Evolutionary conservation across 2,888 invertebrate genomes (phyloP).

Genomic region (Drosophila niveifrons): DNA sequence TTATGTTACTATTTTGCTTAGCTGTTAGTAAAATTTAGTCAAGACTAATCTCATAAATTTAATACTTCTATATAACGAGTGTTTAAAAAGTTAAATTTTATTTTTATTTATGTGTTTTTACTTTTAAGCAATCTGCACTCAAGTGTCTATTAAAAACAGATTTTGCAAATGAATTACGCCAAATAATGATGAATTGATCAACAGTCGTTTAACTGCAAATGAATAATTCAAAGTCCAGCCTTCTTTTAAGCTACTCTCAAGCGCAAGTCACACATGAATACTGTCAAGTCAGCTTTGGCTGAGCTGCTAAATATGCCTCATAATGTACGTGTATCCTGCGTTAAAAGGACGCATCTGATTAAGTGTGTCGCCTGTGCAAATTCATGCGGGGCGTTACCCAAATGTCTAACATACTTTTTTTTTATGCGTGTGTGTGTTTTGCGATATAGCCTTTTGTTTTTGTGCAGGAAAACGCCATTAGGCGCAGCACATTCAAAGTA

Average conservation of each 20-base stretch:
- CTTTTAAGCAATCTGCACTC: background rate
- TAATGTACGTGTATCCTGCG: conserved; percentile 17
- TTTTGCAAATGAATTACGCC: background rate
- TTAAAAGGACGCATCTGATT: conserved; percentile 60
- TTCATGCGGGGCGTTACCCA: conserved; percentile 43
- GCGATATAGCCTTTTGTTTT: conserved; percentile 59
- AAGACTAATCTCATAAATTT: no score
- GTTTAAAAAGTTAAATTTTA: no score
- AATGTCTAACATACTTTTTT: conserved; percentile 42
- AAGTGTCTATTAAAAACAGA: background rate
- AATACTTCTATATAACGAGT: no score
- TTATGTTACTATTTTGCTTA: no score
- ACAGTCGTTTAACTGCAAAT: background rate
- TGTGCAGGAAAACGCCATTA: conserved; percentile 69
- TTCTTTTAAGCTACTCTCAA: background rate
- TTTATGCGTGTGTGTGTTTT: conserved; percentile 21
- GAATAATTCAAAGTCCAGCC: background rate
- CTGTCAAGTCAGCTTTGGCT: background rate
- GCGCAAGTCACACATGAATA: background rate
- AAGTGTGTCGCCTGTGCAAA: conserved; percentile 38
- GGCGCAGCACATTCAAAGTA: conserved; percentile 76
- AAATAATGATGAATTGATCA: background rate
- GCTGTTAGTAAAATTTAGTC: no score
- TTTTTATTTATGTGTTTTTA: background rate
- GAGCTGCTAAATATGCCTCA: conserved; percentile 34